phyloP scores from a whole-genome alignment of 2,113 vertebrate genomes.

The Catharus fuscescens region DNA sequence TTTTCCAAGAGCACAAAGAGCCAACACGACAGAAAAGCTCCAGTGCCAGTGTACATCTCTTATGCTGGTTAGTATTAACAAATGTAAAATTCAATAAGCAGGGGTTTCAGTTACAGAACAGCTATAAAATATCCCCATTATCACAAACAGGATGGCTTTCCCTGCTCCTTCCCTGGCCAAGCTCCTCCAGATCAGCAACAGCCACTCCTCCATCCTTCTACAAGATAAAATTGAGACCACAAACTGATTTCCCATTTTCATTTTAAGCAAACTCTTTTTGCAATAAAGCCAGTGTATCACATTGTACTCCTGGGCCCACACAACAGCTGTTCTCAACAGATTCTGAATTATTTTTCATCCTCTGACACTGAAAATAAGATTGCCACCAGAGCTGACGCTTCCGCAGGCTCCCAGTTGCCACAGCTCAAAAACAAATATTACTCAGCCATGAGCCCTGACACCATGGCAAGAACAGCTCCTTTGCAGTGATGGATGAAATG shows the following conservation, averaged over 20 bases:
- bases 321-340: slow-evolving; percentile 45
- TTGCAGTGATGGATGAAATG: not conserved
- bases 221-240: not conserved
- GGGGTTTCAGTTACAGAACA: not conserved
- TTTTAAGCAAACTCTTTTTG: not conserved
- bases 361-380: slow-evolving; percentile 10
- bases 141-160: rapidly evolving
- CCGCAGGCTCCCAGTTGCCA: not conserved
- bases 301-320: slow-evolving; percentile 3
- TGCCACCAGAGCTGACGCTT: not conserved
- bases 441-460: not conserved
- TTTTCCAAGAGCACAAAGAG: not conserved
- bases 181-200: not conserved
- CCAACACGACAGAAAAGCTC: not conserved
- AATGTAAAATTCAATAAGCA: not conserved
- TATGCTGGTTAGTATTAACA: not conserved
- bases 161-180: not conserved
- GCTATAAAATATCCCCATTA: not conserved
- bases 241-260: not conserved
- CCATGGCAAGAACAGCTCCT: not conserved
- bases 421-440: not conserved
- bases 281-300: not conserved
- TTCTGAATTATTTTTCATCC: slow-evolving; percentile 16
- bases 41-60: not conserved
- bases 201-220: not conserved